These are phyloP conservation scores for Drosophila asahinai DNA, from an alignment of 1,140 invertebrate genomes.

Conservation along the genomic window DNA sequence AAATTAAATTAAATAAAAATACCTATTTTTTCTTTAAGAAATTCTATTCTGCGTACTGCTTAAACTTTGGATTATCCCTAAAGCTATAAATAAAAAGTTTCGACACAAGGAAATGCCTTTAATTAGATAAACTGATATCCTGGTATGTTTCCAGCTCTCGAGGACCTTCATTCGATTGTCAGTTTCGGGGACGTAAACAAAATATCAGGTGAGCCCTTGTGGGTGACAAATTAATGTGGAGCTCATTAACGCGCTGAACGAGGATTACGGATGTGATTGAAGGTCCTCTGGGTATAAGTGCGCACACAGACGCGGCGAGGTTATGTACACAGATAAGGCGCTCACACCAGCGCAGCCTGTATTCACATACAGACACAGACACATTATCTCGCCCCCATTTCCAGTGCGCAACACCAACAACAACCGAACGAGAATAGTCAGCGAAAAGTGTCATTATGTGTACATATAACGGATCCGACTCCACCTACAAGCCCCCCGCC, in stretches of 20 bases:
- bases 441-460: conserved; percentile 76
- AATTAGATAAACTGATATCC: conserved; percentile 15
- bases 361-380: conserved; percentile 31
- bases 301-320: conserved; percentile 44
- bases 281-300: conserved; percentile 71
- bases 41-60: not conserved
- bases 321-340: conserved; percentile 50
- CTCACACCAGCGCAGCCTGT: conserved; percentile 25
- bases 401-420: conserved; percentile 28
- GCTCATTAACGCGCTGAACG: conserved; percentile 83
- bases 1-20: too few relatives aligned
- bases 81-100: not conserved
- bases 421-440: conserved; percentile 44
- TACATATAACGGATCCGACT: conserved; percentile 53
- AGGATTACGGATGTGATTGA: conserved; percentile 82
- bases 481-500: conserved; percentile 15
- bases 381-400: conserved; percentile 63
- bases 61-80: not conserved
- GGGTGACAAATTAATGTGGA: conserved; percentile 79
- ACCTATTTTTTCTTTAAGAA: too few relatives aligned
- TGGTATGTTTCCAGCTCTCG: conserved; percentile 17
- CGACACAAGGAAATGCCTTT: not conserved
- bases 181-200: conserved; percentile 31
- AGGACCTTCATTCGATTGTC: conserved; percentile 53
- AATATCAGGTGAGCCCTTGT: conserved; percentile 72